Base-by-base conservation (phyloP, 2,113 vertebrate genomes). In the Charadrius vociferus region DNA sequence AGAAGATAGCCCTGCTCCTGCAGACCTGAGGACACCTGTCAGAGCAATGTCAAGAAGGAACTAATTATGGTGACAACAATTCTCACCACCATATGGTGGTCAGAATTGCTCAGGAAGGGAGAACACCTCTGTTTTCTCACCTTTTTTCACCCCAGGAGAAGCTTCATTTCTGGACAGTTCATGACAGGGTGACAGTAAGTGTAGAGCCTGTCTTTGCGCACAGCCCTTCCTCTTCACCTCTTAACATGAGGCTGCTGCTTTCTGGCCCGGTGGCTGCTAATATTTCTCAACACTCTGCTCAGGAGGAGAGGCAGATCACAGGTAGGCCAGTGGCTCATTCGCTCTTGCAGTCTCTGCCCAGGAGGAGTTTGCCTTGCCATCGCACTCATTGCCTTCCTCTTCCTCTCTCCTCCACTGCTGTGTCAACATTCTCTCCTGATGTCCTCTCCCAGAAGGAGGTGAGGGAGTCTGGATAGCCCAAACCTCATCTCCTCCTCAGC, bases 51-150 rank as follows among this genome's bases (percentile, higher is more conserved):
- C 91, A 93, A 84, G 80, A 85, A 68, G 66, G 73, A 93, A 79
- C 72, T 91, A 79, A 61, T 89, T 91, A 84, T 11, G 49, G 77
- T 93, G 65, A 94, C 74, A 71, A 47, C 30, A 71, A 80, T 72
- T 88, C 56, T 90, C 15, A 72, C 34, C 39, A 53, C 93, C 95
- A 96, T 95, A 95, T 93, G 95, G 84, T 37, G 30, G 81, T 85
- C 87, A 85, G 78, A 80, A 63, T 29, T n/a, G 2, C 88, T 86
- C 68, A 56, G 91, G 78, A 80, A 93, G 70, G 53, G 73, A 80
- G 56, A 94, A 77, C 73, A 70, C 63, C 29, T 93, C 92, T 86
- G 63, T 58, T 88, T 94, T 88, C 90, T 83, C 93, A 94, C 88
- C 49, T 91, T 59, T 27, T 71, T 77, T 93, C 0, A 2, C 63